Evolutionary conservation across 2,797 vertebrate genomes (phyloP).

Genomic region (Psittacula echo): DNA sequence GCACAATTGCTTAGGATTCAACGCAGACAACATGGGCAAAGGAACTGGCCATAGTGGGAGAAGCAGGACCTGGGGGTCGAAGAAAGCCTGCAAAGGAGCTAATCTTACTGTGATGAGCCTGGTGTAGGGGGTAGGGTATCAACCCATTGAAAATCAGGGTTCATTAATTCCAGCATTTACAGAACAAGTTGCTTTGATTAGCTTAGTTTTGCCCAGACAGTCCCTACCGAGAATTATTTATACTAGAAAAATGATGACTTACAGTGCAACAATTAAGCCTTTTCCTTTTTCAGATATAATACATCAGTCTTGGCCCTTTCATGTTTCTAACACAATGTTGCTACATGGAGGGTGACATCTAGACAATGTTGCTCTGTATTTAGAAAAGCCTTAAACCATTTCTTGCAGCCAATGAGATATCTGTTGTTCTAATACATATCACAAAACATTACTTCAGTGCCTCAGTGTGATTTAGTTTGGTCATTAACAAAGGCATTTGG

Average conservation of each 20-base stretch:
- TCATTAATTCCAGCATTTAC: neutral
- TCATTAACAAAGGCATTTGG: neutral
- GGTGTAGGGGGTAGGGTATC: rapidly evolving
- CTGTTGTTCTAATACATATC: neutral
- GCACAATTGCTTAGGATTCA: neutral
- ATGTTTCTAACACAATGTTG: neutral
- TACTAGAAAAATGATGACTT: neutral
- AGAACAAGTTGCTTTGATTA: neutral
- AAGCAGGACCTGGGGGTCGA: neutral
- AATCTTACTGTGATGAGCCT: rapidly evolving
- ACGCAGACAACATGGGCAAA: rapidly evolving
- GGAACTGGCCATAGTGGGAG: rapidly evolving
- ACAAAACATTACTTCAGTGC: neutral
- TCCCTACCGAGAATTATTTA: neutral
- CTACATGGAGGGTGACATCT: neutral
- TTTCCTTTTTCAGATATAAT: neutral
- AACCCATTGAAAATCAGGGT: neutral
- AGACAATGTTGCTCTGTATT: neutral
- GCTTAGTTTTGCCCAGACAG: neutral
- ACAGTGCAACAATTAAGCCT: neutral
- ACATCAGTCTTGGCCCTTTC: neutral
- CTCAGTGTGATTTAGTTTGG: neutral
- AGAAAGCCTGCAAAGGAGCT: neutral
- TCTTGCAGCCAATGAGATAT: neutral
- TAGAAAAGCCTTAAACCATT: neutral